Evolutionary conservation across 2,797 vertebrate species (phyloP), one percentile per base, ranked within the genome.

Genomic region (Myripristis murdjan): DNA sequence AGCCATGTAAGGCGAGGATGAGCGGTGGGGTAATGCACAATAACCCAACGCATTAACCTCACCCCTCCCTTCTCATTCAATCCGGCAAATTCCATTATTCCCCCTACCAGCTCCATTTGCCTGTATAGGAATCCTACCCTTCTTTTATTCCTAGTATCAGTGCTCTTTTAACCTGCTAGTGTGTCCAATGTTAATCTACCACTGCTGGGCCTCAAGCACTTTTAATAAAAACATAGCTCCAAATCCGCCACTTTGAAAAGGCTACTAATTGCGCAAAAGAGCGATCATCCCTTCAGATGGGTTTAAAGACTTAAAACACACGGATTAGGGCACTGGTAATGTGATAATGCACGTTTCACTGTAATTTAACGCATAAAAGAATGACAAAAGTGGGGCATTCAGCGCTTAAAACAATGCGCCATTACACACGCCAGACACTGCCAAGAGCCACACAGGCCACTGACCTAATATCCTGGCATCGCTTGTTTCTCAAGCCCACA

Each of bases 191-290:
- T 87, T 93, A 92, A 92, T 92, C 91, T 85, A 61, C 84, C 65
- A 69, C 79, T n/a, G 66, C 84, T 61, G 74, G 77, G 77, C 62
- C 63, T 22, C 65, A 67, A 89, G 85, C 91, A 89, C 92, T 93
- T 90, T 93, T 88, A 93, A 89, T 92, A 92, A 93, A 93, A 92
- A 92, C 83, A 91, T 49, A 51, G 81, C 81, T 86, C 46, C 74
- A 89, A 92, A 95, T 91, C 92, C 87, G 73, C 85, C 89, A 91
- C 90, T 93, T 92, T 88, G 80, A 69, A 91, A 93, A 84, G 84
- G 87, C 89, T 88, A 93, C 92, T 94, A 93, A 93, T 94, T 93
- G 92, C 89, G 74, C 89, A 90, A 91, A 92, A 94, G 93, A 92
- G 92, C 87, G 90, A 93, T 94, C 90, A 94, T 94, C 92, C 90